Conservation (phyloP, 2,797 vertebrate species). For the Triplophysa bombifrons region DNA sequence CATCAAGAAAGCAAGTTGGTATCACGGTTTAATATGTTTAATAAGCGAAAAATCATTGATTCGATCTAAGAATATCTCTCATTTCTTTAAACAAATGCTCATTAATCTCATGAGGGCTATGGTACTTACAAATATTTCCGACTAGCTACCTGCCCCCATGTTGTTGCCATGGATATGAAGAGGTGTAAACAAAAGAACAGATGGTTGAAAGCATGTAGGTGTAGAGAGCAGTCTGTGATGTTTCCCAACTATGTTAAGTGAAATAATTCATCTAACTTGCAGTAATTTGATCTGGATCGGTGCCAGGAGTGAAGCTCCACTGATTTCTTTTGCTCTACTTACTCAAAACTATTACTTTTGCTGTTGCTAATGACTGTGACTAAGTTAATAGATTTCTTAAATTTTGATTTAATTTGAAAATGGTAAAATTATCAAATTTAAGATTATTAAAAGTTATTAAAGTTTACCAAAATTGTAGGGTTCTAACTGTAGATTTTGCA, state of each 20-base stretch:
- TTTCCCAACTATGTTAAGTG: slow-evolving; percentile 59
- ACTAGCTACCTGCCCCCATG: slow-evolving; percentile 65
- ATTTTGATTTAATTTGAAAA: too few species aligned
- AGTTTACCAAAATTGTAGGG: too few species aligned
- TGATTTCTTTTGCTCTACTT: slow-evolving; percentile 36
- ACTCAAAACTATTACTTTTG: slow-evolving; percentile 40
- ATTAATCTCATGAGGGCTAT: slow-evolving; percentile 49
- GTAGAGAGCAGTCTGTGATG: slow-evolving; percentile 60
- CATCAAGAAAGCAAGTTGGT: not conserved
- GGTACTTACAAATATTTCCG: slow-evolving; percentile 47
- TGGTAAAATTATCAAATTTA: too few species aligned
- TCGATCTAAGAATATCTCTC: slow-evolving; percentile 29
- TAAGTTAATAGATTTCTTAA: not conserved
- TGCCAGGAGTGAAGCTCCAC: slow-evolving; percentile 14
- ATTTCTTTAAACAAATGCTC: slow-evolving; percentile 48
- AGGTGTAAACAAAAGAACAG: slow-evolving; percentile 75
- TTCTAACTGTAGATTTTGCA: not conserved
- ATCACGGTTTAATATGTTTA: not conserved
- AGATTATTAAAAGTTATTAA: too few species aligned
- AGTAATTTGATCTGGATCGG: slow-evolving; percentile 52
- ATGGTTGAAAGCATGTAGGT: slow-evolving; percentile 71
- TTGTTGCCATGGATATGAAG: slow-evolving; percentile 73
- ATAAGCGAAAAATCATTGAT: not conserved
- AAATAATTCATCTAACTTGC: slow-evolving; percentile 56
- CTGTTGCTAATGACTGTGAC: not conserved